Conservation (phyloP, 2,888 invertebrate species). For the Creontiades dilutus region DNA sequence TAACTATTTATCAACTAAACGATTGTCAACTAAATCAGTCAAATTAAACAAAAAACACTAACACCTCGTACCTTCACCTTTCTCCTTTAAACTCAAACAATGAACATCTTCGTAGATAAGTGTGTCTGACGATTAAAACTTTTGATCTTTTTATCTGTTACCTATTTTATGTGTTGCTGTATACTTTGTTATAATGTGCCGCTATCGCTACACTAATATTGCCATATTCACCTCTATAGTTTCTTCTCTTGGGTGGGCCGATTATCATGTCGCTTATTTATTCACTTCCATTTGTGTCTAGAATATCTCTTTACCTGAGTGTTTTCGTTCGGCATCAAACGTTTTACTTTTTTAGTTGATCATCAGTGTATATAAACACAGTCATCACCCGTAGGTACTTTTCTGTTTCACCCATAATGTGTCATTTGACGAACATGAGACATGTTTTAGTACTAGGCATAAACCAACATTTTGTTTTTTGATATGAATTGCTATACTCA, state of each 20-base stretch:
- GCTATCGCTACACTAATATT: constrained; percentile 42
- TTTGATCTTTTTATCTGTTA: constrained; percentile 66
- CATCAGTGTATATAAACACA: constrained; percentile 71
- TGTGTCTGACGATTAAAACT: constrained; percentile 70
- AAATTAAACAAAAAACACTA: constrained; percentile 62
- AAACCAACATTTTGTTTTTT: not conserved
- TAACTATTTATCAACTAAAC: constrained; percentile 36
- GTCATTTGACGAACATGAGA: constrained; percentile 4
- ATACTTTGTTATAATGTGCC: constrained; percentile 61
- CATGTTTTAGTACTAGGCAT: not conserved
- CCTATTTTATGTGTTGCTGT: constrained; percentile 71
- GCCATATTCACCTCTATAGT: constrained; percentile 43
- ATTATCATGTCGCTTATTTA: not conserved
- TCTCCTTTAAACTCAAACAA: constrained; percentile 49
- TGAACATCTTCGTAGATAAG: constrained; percentile 71
- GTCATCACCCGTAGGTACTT: constrained; percentile 23
- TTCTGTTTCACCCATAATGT: constrained; percentile 12
- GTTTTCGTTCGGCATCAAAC: not conserved
- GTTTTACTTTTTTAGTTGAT: constrained; percentile 20
- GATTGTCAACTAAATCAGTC: constrained; percentile 48
- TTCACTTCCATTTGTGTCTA: constrained; percentile 38
- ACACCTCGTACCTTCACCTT: constrained; percentile 56
- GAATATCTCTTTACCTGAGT: not conserved
- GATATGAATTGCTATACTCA: not conserved
- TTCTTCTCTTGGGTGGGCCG: constrained; percentile 50